Evolutionary conservation across 2,113 vertebrate species (phyloP).

Genomic region (Stigmatopora nigra): DNA sequence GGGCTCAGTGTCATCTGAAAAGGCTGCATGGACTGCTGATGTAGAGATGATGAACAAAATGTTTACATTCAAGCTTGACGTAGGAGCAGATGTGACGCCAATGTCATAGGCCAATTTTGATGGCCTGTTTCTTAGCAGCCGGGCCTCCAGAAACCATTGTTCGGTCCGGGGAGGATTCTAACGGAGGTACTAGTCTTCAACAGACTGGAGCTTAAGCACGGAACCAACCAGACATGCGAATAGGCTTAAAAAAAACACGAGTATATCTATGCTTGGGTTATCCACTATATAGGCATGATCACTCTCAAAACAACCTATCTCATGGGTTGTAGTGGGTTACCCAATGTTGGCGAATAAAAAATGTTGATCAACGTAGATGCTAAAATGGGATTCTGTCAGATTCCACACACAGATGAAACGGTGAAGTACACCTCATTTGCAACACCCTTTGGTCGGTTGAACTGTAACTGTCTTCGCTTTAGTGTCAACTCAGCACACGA

Average conservation of each 20-base stretch:
- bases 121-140: background rate
- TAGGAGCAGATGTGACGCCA: background rate
- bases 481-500: slow-evolving; percentile 12
- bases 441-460: slow-evolving; percentile 17
- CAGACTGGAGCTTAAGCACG: background rate
- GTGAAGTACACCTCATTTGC: slow-evolving; percentile 20
- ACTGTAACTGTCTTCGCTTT: slow-evolving; percentile 5
- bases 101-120: background rate
- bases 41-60: background rate
- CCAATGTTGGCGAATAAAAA: background rate
- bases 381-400: slow-evolving; percentile 30
- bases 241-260: background rate
- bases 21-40: background rate
- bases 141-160: background rate
- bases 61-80: background rate
- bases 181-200: background rate
- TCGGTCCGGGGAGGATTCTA: background rate
- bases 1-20: slow-evolving; percentile 1
- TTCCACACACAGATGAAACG: slow-evolving; percentile 20
- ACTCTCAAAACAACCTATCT: background rate
- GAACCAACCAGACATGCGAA: background rate
- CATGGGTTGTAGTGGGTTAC: background rate
- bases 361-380: slow-evolving; percentile 5
- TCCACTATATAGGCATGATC: background rate
- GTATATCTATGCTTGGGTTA: slow-evolving; percentile 6